Evolutionary conservation across 2,113 vertebrate genomes (phyloP), one percentile per base, ranked within the genome.

Genomic region (Ciconia boyciana): DNA sequence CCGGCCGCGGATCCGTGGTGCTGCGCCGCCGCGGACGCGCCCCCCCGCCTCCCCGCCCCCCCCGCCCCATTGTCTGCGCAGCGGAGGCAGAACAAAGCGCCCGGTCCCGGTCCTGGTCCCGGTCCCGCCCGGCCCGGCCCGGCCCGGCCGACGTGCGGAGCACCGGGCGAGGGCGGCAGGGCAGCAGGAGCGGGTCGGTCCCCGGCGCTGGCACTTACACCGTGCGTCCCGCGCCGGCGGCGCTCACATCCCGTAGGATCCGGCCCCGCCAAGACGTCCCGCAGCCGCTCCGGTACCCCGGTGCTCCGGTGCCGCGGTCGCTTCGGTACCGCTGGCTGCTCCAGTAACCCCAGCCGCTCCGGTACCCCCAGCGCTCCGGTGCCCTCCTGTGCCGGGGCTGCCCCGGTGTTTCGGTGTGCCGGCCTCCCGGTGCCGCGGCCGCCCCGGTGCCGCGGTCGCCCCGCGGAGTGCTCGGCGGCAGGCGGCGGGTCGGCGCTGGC

Each of bases 1-100:
- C 65, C n/a, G 13, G 70, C 54, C 29, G 39, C n/a, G 71, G 48
- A 7, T 54, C 62, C 32, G 54, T 26, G 60, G 51, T 41, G 49
- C 68, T 36, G 36, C 36, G 36, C 36, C 36, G 36, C 36, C 36
- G 36, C 36, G 36, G 36, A 36, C 36, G 36, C 36, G 36, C 36
- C 36, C 36, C 36, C 36, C 36, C 36, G 36, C 36, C 36, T 36
- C 36, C 36, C 36, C 36, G 36, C 36, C 36, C 36, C 36, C 36
- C 36, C 36, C 36, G 36, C 36, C 36, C 36, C 79, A 79, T 93
- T 89, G 85, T 84, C 85, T 93, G 72, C 65, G 51, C 79, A 8
- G 91, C 79, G 72, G 51, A 78, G 91, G 51, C 79, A 83, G 91
- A 89, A 93, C 91, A 93, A 93, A 93, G 91, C 65, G 58, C 65